phyloP scores from a whole-genome alignment of 1,140 invertebrate genomes.

The Dreissena polymorpha region DNA sequence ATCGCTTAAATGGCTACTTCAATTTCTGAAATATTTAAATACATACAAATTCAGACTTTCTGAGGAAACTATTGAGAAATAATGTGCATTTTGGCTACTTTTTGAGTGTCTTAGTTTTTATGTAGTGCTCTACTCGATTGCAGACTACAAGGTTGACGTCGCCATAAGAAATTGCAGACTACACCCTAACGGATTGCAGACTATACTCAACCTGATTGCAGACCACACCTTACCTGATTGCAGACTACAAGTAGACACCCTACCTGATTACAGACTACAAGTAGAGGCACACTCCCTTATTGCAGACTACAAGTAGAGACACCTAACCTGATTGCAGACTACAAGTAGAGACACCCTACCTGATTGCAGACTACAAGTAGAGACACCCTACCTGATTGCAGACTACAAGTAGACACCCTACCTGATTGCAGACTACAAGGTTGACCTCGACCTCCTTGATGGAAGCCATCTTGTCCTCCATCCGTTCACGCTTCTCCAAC shows the following conservation, averaged over 20 bases:
- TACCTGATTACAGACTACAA: no score
- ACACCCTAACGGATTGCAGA: background rate
- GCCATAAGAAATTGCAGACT: background rate
- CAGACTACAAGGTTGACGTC: background rate
- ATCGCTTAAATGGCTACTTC: no score
- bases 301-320: background rate
- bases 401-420: conserved; percentile 60
- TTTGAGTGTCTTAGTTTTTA: no score
- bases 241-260: background rate
- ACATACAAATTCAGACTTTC: no score
- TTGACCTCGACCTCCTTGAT: conserved; percentile 92
- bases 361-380: background rate
- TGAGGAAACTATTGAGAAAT: no score
- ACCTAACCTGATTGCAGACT: background rate
- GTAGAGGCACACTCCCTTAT: background rate
- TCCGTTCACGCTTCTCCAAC: conserved; percentile 92
- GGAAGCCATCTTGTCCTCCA: conserved; percentile 95
- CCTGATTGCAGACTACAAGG: conserved; percentile 91
- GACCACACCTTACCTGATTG: background rate
- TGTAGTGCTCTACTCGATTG: no score
- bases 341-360: background rate
- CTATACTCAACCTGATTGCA: background rate
- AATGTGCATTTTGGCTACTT: no score
- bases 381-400: background rate
- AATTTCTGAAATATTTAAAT: no score